A percentile compares a stretch with the other conserved stretches of the same genome.
These are phyloP conservation scores for Lucilia sericata DNA, from an alignment of 1,140 invertebrate species.

Conservation along the genomic window DNA sequence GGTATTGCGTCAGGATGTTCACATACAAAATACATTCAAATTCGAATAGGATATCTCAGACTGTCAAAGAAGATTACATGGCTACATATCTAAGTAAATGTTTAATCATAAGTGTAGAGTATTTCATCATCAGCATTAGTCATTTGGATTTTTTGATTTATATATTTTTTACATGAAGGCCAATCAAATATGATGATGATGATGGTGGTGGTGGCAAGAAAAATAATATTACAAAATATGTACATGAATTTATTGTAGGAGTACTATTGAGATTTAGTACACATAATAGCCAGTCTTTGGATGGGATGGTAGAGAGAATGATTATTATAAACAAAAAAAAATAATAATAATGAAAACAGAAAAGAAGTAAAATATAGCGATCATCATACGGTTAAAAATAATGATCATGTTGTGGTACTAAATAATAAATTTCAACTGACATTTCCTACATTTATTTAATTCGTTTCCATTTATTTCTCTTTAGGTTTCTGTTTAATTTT, in stretches of 20 bases:
- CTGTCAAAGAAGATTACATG: too few relatives aligned
- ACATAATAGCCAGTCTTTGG: not conserved
- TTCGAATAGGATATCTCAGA: too few relatives aligned
- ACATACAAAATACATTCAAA: too few relatives aligned
- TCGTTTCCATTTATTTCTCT: constrained; percentile 1
- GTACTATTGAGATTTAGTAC: not conserved
- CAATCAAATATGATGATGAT: constrained; percentile 8
- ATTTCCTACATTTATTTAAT: constrained; percentile 57
- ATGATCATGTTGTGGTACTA: constrained; percentile 35
- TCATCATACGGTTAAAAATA: constrained; percentile 41
- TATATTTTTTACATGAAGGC: constrained; percentile 8
- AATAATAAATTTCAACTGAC: constrained; percentile 58
- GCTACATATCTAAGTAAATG: too few relatives aligned
- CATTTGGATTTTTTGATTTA: not conserved
- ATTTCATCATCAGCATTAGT: not conserved
- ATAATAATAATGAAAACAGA: not conserved
- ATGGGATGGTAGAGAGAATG: not conserved
- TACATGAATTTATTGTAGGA: not conserved
- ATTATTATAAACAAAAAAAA: not conserved
- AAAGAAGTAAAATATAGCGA: constrained; percentile 37
- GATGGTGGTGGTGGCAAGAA: not conserved
- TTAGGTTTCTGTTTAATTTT: not conserved
- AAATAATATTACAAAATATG: not conserved
- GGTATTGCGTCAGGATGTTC: too few relatives aligned
- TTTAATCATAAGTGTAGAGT: not conserved